Base-by-base conservation (phyloP, 2,888 invertebrate genomes). In the Scotopteryx bipunctaria region DNA sequence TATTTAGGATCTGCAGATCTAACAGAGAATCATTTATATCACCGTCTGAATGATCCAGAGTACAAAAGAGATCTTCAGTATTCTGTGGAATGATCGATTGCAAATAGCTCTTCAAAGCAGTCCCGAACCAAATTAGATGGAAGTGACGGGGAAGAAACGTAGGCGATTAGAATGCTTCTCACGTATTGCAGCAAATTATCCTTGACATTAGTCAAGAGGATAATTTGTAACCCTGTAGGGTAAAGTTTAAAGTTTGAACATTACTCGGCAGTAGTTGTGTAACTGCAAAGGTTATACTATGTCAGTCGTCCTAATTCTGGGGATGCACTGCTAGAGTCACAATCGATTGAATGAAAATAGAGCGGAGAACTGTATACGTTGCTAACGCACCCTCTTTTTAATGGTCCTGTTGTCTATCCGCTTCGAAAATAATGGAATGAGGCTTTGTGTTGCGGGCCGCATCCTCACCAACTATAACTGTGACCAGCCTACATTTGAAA, bases 341-440 rank as follows among this genome's bases (percentile, higher is more conserved):
- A 64, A 73, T 73, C 66, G 73, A 73, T 73, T 69, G 57, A 62
- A 43, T 61, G 51, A 61, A 71, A 70, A 64, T 48, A 58, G 63
- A 60, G 35, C 53, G 51, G 45, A 54, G 57, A 56, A 35, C 54
- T 43, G 44, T 38, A 47, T 37, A 56, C 25, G 23, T 35, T 23
- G 27, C 41, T 32, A 32, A 31, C 31, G 17, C 32, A 33, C 31
- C 42, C 42, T 23, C 32, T 21, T 33, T n/a, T 42, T 42, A 32
- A 31, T 9, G 5, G 19, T 19, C 41, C 19, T 31, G 31, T 31
- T 38, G 38, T 40, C 25, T 25, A 29, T 17, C 17, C n/a, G 25
- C 5, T n/a, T 5, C 38, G 16, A 14, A 9, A 14, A 19, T 9
- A 11, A 1, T 16, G 8, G 3, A 25, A 21, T 14, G 27, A 11